Evolutionary conservation across 1,140 invertebrate genomes (phyloP), one percentile per base, ranked within the genome.

Genomic region (Ylistrum balloti): DNA sequence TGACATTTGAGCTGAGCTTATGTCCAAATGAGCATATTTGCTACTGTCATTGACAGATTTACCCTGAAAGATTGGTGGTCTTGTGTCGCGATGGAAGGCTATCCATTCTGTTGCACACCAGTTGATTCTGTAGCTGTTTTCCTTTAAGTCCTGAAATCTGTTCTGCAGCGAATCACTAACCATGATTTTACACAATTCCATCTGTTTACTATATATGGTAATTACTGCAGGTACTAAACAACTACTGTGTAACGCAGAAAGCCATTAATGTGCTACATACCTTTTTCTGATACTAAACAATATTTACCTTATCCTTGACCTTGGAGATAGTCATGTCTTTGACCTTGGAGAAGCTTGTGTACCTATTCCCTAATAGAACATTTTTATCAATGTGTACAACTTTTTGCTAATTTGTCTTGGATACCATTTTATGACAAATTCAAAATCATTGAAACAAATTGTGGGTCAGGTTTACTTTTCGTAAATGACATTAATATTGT

Each of bases 311-410:
- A n/a, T 28, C 56, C 56, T 74, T 74, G 56, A 74, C 56, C 45
- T 48, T 48, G 45, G 11, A 17, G 45, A 48, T 48, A 48, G 22
- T 20, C 22, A 10, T 48, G 45, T 48, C 45, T 20, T 48, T 48
- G 45, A 48, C 45, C 56, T 74, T 74, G 22, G 56, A 74, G 56
- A 74, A 74, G 56, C 56, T 74, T 74, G 56, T 74, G 22, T 74
- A 74, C 56, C n/a, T 17, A 28, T 74, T 74, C 56, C 56, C 56
- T 74, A 9, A 74, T 74, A 74, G 56, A 38, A 28, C 5, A 74
- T 17, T 28, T 74, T 22, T 48, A 48, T 28, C 5, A 74, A 17
- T 74, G 56, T 74, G 56, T 74, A 74, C 56, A 74, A 9, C 56
- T 28, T 74, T 74, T 74, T 28, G 1, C 45, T 22, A 20, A 2